Evolutionary conservation across 2,113 vertebrate genomes (phyloP).

Genomic region (Macaca mulatta): DNA sequence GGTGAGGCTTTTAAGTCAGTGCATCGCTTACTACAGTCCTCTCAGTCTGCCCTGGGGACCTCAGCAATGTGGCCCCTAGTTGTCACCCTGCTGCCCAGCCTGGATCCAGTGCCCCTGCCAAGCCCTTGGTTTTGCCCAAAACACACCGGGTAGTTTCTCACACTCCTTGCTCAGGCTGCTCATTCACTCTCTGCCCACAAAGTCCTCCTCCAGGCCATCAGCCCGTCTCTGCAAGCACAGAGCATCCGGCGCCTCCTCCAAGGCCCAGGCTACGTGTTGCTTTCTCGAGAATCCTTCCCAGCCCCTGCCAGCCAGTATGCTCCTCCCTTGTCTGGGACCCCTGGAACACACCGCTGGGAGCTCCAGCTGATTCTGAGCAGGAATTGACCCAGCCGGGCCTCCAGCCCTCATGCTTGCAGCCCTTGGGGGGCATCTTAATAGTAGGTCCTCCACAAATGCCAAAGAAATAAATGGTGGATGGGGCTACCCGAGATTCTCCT

Average conservation of each 20-base stretch:
- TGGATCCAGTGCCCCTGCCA: too few species aligned
- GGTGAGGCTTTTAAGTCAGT: background rate
- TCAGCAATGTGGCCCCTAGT: background rate
- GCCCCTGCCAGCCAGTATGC: background rate
- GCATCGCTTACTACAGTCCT: fast-evolving
- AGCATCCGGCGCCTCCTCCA: background rate
- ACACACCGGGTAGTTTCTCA: background rate
- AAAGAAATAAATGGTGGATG: background rate
- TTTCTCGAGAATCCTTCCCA: background rate
- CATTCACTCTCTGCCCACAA: background rate
- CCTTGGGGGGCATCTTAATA: background rate
- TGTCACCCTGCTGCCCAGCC: background rate
- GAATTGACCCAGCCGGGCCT: background rate
- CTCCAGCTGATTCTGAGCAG: background rate
- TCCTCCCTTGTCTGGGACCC: background rate
- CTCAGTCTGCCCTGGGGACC: background rate
- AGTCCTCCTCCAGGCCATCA: background rate
- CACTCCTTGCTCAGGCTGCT: background rate
- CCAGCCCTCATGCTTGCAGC: background rate
- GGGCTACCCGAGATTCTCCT: background rate
- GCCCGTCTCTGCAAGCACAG: background rate
- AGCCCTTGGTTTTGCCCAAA: background rate
- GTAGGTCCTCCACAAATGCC: background rate
- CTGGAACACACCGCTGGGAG: background rate
- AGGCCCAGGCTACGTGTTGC: background rate